phyloP scores from a whole-genome alignment of 2,113 vertebrate species.

The Mormyrus lacerda region DNA sequence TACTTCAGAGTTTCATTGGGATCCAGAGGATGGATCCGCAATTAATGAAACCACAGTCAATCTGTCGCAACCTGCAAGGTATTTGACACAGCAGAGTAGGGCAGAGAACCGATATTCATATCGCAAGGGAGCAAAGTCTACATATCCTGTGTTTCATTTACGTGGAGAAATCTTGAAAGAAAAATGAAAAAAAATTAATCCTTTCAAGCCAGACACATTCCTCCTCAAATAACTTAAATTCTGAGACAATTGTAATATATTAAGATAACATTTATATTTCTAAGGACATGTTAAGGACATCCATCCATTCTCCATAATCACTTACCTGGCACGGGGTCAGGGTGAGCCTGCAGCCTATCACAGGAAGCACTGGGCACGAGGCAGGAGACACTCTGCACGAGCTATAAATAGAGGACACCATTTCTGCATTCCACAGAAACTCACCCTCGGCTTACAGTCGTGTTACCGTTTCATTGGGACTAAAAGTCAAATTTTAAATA shows the following conservation, averaged over 20 bases:
- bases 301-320: neutral
- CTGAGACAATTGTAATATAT: neutral
- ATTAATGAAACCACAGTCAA: slow-evolving; percentile 43
- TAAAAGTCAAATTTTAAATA: neutral
- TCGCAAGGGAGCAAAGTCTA: neutral
- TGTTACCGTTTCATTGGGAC: neutral
- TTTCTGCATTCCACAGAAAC: neutral
- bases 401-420: neutral
- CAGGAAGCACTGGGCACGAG: neutral
- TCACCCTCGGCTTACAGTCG: neutral
- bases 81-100: neutral
- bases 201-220: neutral
- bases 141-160: neutral
- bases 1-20: slow-evolving; percentile 31
- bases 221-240: neutral
- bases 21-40: slow-evolving; percentile 43
- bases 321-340: neutral
- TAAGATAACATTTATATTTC: neutral
- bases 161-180: neutral
- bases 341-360: neutral
- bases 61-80: neutral
- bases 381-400: neutral
- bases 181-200: neutral
- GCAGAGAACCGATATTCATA: neutral
- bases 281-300: neutral